Conservation (phyloP, 2,113 vertebrate species). For the Oenanthe oenanthe region DNA sequence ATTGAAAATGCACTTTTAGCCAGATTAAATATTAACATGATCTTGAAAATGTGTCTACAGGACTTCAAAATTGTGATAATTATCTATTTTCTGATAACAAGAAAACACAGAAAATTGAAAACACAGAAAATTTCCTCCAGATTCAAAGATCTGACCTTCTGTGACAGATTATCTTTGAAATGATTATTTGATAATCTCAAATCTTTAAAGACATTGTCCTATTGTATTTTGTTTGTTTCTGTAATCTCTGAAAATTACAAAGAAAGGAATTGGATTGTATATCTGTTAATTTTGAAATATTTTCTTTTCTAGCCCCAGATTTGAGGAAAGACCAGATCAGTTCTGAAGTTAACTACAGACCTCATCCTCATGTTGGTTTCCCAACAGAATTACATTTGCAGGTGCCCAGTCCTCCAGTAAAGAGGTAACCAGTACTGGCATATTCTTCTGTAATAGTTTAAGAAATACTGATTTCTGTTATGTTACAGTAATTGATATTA, state of each 20-base stretch:
- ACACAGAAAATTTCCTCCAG: background rate
- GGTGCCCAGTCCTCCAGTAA: conserved; percentile 71
- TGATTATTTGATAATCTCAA: background rate
- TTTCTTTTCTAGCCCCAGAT: conserved; percentile 9
- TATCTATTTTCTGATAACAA: background rate
- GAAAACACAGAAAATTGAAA: background rate
- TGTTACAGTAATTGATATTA: background rate
- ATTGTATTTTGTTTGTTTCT: background rate
- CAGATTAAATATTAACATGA: background rate
- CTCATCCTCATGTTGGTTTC: conserved; percentile 59
- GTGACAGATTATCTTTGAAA: background rate
- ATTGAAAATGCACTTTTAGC: background rate
- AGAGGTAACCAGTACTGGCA: conserved; percentile 65
- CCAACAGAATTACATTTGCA: conserved; percentile 63
- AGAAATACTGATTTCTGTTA: background rate
- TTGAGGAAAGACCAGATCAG: conserved; percentile 64
- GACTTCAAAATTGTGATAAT: background rate
- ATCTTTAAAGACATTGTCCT: background rate
- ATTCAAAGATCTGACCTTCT: background rate
- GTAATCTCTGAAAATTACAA: background rate
- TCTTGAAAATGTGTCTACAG: background rate
- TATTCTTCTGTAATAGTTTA: background rate
- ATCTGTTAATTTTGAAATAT: background rate
- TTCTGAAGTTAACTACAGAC: conserved; percentile 63
- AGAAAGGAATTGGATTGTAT: background rate